These are phyloP conservation scores for Brachypodius melanocephalos DNA, from an alignment of 2,113 vertebrate genomes.

Conservation along the genomic window DNA sequence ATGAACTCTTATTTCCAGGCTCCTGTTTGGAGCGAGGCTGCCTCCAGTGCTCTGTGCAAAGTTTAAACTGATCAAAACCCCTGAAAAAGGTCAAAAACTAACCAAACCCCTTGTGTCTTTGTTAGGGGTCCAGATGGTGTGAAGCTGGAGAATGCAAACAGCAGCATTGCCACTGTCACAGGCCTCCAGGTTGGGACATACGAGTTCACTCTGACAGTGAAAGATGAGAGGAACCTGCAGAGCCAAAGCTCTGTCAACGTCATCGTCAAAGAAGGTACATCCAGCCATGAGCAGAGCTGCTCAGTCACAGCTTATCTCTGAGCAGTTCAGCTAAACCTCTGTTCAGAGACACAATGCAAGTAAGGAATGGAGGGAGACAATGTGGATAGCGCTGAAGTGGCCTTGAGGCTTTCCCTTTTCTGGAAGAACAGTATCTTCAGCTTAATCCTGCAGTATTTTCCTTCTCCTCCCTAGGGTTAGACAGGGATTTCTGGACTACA, in stretches of 20 bases:
- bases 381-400: not conserved
- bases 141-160: slow-evolving; percentile 89
- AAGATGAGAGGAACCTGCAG: slow-evolving; percentile 88
- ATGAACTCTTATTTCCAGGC: not conserved
- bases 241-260: slow-evolving; percentile 86
- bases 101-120: not conserved
- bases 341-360: not conserved
- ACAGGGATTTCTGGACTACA: not conserved
- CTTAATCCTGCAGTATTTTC: not conserved
- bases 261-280: slow-evolving; percentile 90
- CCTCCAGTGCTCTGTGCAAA: not conserved
- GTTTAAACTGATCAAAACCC: not conserved
- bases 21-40: not conserved
- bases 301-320: not conserved
- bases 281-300: not conserved
- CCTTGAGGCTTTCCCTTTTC: not conserved
- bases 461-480: not conserved
- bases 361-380: not conserved
- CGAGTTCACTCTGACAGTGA: slow-evolving; percentile 89
- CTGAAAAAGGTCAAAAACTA: not conserved
- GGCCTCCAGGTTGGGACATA: slow-evolving; percentile 91
- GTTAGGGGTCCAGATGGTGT: slow-evolving; percentile 88
- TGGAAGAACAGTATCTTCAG: not conserved
- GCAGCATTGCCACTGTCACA: slow-evolving; percentile 84
- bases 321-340: not conserved